Evolutionary conservation across 2,797 vertebrate species (phyloP), one percentile per base, ranked within the genome.

Genomic region (Orestias chungarensis): DNA sequence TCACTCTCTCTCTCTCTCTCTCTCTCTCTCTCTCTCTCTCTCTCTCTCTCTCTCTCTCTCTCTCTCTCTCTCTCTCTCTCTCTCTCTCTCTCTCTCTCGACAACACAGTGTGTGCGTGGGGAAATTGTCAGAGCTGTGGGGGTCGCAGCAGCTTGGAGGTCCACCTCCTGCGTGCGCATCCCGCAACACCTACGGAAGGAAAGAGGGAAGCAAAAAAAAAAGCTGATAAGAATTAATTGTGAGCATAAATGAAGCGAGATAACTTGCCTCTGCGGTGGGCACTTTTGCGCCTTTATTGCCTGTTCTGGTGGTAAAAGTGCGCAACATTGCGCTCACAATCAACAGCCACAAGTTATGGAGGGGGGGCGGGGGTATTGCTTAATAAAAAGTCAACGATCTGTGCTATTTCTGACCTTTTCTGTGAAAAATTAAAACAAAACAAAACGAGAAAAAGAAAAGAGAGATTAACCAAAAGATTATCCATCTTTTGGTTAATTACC

Each of bases 161-260:
- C 92, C 93, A 91, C 92, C 93, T 92, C 71, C 82, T 88, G 77
- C 27, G 31, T 46, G 31, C 35, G 57, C n/a, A 23, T 35, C 57
- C 25, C 17, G 0, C 76, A 38, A 61, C 57, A 38, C 57, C 14
- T n/a, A 23, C n/a, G 57, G 55, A 38, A 61, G 7, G 20, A 38
- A 61, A 31, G 54, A 17, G 57, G 55, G n/a, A 61, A 12, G 20
- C 23, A 61, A 31, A 31, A 17, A 57, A 33, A 7, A 18, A 1
- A n/a, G 57, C 17, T n/a, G 20, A n/a, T 35, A 38, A n/a, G 49
- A 25, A 23, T 50, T 18, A 6, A 35, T 27, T 46, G 42, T 31
- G 4, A 12, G 43, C 14, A 18, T 43, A 31, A 31, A 66, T 47
- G 43, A 47, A 31, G 9, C 27, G 9, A 18, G 25, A 61, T 14